These are phyloP conservation scores for Pantala flavescens DNA, from an alignment of 1,140 invertebrate genomes.

Conservation along the genomic window DNA sequence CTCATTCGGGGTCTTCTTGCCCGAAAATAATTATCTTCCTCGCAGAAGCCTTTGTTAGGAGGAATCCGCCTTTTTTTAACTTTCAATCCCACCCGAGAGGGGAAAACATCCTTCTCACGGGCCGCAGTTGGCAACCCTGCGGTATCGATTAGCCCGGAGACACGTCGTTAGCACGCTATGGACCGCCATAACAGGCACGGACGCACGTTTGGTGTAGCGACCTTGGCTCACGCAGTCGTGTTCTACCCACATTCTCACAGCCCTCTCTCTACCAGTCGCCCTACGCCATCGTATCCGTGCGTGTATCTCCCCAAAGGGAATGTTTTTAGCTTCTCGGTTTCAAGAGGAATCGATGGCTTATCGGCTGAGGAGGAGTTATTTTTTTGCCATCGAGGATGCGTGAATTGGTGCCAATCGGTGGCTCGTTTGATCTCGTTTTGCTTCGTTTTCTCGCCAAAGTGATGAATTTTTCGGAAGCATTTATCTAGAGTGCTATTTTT, in stretches of 20 bases:
- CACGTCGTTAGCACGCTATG: slow-evolving; percentile 3
- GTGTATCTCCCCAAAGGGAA: background rate
- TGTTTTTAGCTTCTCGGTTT: background rate
- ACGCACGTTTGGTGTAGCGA: background rate
- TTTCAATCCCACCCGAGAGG: background rate
- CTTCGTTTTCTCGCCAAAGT: too few species aligned
- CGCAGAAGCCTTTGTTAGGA: too few species aligned
- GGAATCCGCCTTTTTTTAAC: too few species aligned
- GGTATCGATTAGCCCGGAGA: background rate
- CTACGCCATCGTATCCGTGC: background rate
- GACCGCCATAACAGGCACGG: background rate
- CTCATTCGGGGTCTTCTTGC: too few species aligned
- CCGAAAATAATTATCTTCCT: too few species aligned
- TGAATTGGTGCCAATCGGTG: too few species aligned
- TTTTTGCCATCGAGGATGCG: too few species aligned
- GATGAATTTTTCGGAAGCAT: too few species aligned
- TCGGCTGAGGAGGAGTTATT: background rate
- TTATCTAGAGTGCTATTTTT: too few species aligned
- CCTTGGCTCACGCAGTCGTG: background rate
- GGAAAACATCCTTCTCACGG: background rate
- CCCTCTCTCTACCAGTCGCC: background rate
- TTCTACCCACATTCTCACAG: background rate
- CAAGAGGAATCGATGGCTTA: background rate
- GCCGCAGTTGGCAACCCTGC: background rate
- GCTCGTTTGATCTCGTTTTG: too few species aligned